These are phyloP conservation scores for Dromococcyx pavoninus DNA, from an alignment of 2,797 vertebrate species.

Conservation along the genomic window DNA sequence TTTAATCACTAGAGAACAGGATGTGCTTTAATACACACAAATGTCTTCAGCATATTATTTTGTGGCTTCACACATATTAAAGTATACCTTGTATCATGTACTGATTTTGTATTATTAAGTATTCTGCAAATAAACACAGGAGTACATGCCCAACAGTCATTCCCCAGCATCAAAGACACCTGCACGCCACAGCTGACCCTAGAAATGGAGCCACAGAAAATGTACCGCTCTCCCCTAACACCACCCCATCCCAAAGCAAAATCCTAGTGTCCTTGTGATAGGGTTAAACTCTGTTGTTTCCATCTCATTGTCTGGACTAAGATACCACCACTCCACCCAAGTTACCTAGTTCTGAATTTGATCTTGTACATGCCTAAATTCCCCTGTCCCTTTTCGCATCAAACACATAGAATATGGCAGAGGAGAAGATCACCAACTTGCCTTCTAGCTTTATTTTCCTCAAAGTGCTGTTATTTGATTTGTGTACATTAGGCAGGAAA, in stretches of 20 bases:
- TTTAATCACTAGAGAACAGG: conserved; percentile 19
- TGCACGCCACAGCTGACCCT: not conserved
- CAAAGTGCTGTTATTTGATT: not conserved
- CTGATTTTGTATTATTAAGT: not conserved
- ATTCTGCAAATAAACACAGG: not conserved
- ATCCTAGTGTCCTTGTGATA: not conserved
- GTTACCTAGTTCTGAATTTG: not conserved
- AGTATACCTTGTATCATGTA: not conserved
- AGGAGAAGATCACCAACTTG: not conserved
- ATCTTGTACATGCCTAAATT: not conserved
- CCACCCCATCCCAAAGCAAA: not conserved
- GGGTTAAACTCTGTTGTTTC: not conserved
- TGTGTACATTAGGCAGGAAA: not conserved
- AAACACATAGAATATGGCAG: not conserved
- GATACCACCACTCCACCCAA: not conserved
- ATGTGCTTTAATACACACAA: not conserved
- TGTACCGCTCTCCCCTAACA: not conserved
- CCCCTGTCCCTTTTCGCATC: not conserved
- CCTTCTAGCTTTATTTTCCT: not conserved
- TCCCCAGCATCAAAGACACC: not conserved
- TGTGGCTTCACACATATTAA: not conserved
- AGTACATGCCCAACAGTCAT: not conserved
- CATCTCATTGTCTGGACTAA: not conserved
- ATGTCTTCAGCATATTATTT: not conserved
- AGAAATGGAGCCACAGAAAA: not conserved